Conservation (phyloP, 2,888 invertebrate species). For the Pseudeuparius sepicola region DNA sequence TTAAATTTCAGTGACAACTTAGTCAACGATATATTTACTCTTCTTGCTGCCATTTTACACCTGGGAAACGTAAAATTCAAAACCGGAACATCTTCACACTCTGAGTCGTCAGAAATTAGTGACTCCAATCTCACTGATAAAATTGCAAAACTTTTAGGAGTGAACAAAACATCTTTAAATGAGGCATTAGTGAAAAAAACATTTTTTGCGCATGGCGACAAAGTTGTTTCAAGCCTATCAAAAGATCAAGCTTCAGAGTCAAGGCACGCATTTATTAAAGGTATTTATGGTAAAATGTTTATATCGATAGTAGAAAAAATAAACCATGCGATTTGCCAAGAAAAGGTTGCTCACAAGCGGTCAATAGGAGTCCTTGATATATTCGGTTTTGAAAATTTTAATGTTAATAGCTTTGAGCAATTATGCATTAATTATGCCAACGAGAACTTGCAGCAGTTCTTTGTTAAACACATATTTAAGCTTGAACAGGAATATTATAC, state of each 20-base stretch:
- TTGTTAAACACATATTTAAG: conserved; percentile 91
- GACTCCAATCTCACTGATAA: conserved; percentile 59
- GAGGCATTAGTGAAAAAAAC: conserved; percentile 80
- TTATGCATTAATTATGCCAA: conserved; percentile 95
- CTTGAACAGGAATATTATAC: conserved; percentile 91
- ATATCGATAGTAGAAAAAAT: conserved; percentile 83
- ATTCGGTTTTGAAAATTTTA: conserved; percentile 95
- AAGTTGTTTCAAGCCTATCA: conserved; percentile 62
- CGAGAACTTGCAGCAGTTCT: conserved; percentile 93
- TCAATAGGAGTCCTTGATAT: conserved; percentile 92
- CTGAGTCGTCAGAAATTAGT: conserved; percentile 78
- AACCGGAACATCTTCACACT: conserved; percentile 59
- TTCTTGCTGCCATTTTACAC: conserved; percentile 82
- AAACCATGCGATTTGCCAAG: conserved; percentile 71
- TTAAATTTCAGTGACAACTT: conserved; percentile 78
- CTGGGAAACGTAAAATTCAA: conserved; percentile 85
- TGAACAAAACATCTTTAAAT: conserved; percentile 57
- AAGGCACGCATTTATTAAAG: conserved; percentile 86
- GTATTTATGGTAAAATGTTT: conserved; percentile 86
- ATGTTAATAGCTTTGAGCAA: conserved; percentile 87
- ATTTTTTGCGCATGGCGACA: conserved; percentile 72
- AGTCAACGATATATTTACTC: conserved; percentile 72
- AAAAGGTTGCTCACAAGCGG: conserved; percentile 47
- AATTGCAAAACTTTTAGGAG: conserved; percentile 62
- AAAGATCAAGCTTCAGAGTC: conserved; percentile 72